A percentile compares a stretch with the other conserved stretches of the same genome.
Conservation (phyloP, 1,140 invertebrate genomes). For the Camponotus floridanus region DNA sequence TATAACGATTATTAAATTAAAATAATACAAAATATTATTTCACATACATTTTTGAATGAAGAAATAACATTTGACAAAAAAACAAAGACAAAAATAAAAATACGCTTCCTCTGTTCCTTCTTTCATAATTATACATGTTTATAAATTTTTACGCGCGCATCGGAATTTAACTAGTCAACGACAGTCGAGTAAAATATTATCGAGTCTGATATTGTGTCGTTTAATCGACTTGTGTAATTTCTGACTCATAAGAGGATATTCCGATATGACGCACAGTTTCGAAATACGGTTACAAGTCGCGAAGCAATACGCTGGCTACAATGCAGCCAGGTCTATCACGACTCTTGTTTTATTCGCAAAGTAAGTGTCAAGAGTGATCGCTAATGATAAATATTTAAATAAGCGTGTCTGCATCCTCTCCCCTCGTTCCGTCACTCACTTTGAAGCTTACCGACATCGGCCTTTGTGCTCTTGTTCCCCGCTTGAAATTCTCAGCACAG, state of each 20-base stretch:
- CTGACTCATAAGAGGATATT: background rate
- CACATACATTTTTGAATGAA: background rate
- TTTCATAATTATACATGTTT: too few species aligned
- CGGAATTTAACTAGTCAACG: background rate
- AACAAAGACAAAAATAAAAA: background rate
- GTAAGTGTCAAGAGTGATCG: slow-evolving; percentile 49
- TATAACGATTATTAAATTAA: background rate
- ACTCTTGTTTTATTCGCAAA: slow-evolving; percentile 29
- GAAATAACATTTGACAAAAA: background rate
- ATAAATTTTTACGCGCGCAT: too few species aligned
- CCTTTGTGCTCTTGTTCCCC: slow-evolving; percentile 48
- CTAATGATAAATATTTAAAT: slow-evolving; percentile 73
- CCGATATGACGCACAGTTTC: background rate
- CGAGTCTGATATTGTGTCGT: background rate
- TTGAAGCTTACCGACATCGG: slow-evolving; percentile 58
- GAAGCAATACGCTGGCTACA: background rate
- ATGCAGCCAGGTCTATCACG: background rate
- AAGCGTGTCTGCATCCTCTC: slow-evolving; percentile 42
- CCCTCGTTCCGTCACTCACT: slow-evolving; percentile 60
- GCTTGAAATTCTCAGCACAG: slow-evolving; percentile 64
- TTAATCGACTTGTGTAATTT: background rate
- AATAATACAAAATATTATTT: background rate
- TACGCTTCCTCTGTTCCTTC: too few species aligned
- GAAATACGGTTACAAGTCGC: slow-evolving; percentile 23
- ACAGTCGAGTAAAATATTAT: background rate